Conservation (phyloP, 2,797 vertebrate genomes). For the Carapus acus region DNA sequence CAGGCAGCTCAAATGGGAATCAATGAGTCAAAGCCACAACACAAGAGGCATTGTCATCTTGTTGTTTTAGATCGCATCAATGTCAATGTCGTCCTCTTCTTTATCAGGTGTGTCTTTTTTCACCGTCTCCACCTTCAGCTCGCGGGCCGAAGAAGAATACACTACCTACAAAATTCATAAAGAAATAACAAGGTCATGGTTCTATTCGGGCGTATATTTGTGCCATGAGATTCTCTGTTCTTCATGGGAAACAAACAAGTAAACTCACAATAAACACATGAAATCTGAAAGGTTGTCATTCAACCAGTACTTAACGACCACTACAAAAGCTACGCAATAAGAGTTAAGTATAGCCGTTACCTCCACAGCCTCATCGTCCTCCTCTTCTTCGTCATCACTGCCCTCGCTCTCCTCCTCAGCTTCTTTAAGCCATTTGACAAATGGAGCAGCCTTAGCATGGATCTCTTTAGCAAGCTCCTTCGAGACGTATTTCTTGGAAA, state of each 20-base stretch:
- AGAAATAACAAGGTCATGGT: background rate
- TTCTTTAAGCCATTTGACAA: constrained; percentile 98
- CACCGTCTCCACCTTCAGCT: constrained; percentile 94
- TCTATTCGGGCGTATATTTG: too few species aligned
- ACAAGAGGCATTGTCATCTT: constrained; percentile 41
- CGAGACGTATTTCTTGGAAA: constrained; percentile 96
- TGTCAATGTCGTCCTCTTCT: constrained; percentile 93
- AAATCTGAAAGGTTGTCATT: too few species aligned
- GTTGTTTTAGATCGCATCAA: constrained; percentile 88
- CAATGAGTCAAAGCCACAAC: constrained; percentile 60
- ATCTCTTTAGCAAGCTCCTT: constrained; percentile 99
- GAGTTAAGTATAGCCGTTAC: constrained; percentile 25
- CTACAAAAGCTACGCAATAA: too few species aligned
- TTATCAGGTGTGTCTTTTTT: constrained; percentile 79
- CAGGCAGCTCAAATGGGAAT: constrained; percentile 48
- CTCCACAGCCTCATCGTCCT: constrained; percentile 73
- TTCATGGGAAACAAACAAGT: too few species aligned
- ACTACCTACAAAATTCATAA: constrained; percentile 83
- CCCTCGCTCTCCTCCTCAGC: constrained; percentile 97
- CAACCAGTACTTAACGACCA: too few species aligned
- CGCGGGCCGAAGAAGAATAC: constrained; percentile 86
- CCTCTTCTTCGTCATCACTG: constrained; percentile 86
- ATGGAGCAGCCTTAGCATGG: constrained; percentile 91
- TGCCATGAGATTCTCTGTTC: too few species aligned
- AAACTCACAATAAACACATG: too few species aligned